Base-by-base conservation (phyloP, 2,888 invertebrate genomes). In the Oscheius sp. region DNA sequence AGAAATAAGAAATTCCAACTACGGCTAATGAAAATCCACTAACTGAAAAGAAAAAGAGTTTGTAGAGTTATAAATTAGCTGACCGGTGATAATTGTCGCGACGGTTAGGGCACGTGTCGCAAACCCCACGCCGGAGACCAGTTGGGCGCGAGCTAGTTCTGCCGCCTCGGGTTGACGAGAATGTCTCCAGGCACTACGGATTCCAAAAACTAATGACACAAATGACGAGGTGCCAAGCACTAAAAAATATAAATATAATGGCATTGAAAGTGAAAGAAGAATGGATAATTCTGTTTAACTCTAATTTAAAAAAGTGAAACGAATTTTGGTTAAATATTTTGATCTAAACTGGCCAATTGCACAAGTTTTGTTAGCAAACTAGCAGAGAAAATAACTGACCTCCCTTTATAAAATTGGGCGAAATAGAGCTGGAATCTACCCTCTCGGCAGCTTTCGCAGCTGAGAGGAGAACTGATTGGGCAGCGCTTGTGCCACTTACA, bases 41-140 rank as follows among this genome's bases (percentile, higher is more conserved):
- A 17, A 82, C 77, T 63, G 64, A 31, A 71, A 71, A 29, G 33
- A 29, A 39, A 5, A 25, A 31, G 3, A 8, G 6, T 31, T 33
- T 45, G 25, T 46, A 48, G 29, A 25, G 15, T 20, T 48, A 50
- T 6, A 50, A 48, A 20, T 42, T 37, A 29, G 29, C 17, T 20
- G 20, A 73, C 71, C 79, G 12, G 85, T 82, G 61, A 85, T 70
- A 6, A 84, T 66, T 5, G 85, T 84, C 8, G 85, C 84, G 34
- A 85, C 77, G 31, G 75, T 80, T 29, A 85, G 72, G 1, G 85
- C 84, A 50, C 76, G 77, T 27, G 79, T 71, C 4, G 85, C 85
- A 64, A 85, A 82, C 29, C 82, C 84, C 34, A 82, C 83, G 20
- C 85, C 85, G 20, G 82, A 79, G 57, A 81, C 33, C 31, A 82